Conservation (phyloP, 2,113 vertebrate genomes). For the Menidia beryllina region DNA sequence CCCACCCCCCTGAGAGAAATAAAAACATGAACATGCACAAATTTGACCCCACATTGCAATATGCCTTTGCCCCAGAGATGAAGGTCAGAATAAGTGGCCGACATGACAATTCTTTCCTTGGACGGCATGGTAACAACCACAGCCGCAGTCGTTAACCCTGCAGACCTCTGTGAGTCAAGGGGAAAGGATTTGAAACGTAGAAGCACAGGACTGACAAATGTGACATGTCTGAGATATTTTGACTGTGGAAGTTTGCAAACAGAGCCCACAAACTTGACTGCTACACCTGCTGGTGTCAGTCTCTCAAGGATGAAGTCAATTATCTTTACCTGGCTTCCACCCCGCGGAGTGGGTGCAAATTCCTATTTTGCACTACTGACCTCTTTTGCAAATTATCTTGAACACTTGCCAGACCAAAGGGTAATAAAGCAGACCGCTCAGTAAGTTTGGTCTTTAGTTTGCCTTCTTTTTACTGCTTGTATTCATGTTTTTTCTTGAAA, state of each 20-base stretch:
- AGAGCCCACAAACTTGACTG: neutral
- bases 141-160: slow-evolving; percentile 16
- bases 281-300: slow-evolving; percentile 55
- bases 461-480: neutral
- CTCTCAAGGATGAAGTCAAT: slow-evolving; percentile 22
- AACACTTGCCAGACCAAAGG: neutral
- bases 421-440: neutral
- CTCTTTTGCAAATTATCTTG: neutral
- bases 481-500: neutral
- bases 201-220: slow-evolving; percentile 8
- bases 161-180: slow-evolving; percentile 11
- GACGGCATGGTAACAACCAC: slow-evolving; percentile 6
- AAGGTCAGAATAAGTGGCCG: neutral
- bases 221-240: slow-evolving; percentile 1
- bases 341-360: neutral
- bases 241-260: slow-evolving; percentile 6
- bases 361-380: neutral
- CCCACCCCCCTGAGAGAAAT: slow-evolving; percentile 26
- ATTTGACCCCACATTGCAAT: slow-evolving; percentile 5
- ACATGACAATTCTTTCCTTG: neutral
- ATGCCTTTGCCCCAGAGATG: neutral
- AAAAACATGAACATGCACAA: slow-evolving; percentile 6
- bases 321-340: slow-evolving; percentile 20
- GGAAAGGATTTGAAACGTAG: slow-evolving; percentile 17
- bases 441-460: neutral